These are phyloP conservation scores for Ambastaia sidthimunki DNA, from an alignment of 2,797 vertebrate species.

Conservation along the genomic window DNA sequence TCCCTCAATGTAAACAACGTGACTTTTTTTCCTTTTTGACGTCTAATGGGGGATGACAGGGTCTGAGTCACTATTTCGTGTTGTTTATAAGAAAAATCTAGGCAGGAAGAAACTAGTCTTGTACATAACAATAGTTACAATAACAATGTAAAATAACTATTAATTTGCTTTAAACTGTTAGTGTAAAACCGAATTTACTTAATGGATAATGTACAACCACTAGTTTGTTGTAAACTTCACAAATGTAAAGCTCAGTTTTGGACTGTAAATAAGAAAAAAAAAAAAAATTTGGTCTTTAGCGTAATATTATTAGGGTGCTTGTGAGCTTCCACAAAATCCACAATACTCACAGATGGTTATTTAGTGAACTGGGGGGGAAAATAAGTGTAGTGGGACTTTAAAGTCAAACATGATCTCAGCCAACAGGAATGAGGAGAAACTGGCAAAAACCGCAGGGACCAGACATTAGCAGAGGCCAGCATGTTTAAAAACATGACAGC, in stretches of 20 bases:
- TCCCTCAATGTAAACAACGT: not conserved
- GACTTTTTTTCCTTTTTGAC: not conserved
- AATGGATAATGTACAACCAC: not conserved
- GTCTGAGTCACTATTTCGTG: not conserved
- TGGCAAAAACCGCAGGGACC: slow-evolving; percentile 1
- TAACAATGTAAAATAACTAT: no score
- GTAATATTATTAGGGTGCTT: not conserved
- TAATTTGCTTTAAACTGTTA: not conserved
- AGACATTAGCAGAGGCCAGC: slow-evolving; percentile 4
- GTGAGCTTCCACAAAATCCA: slow-evolving; percentile 19
- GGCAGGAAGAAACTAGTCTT: no score
- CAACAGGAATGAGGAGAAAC: slow-evolving; percentile 31
- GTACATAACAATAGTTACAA: no score
- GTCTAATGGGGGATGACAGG: not conserved
- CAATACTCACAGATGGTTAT: slow-evolving; percentile 16
- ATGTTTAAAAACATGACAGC: slow-evolving; percentile 10
- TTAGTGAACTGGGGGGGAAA: not conserved
- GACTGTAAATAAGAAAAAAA: not conserved
- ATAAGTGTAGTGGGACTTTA: slow-evolving; percentile 17
- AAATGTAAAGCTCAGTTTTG: not conserved
- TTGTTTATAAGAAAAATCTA: not conserved
- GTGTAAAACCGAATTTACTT: not conserved
- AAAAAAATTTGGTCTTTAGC: not conserved
- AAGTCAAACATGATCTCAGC: slow-evolving; percentile 46
- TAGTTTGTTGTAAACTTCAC: not conserved